These are phyloP conservation scores for Drosophila bipectinata DNA, from an alignment of 1,140 invertebrate genomes.

Conservation along the genomic window DNA sequence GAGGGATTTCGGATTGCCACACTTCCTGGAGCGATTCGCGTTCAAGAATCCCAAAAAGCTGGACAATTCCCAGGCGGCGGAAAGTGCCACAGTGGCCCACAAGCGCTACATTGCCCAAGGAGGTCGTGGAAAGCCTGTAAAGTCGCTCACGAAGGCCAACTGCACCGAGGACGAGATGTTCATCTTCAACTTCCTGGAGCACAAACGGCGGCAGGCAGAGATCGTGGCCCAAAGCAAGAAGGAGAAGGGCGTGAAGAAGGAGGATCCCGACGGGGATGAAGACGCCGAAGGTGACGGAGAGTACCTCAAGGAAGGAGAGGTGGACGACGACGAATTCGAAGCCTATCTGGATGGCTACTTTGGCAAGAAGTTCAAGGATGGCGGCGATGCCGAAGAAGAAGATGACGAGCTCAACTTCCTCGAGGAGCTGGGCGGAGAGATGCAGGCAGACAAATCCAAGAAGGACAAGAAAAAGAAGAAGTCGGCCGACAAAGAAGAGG, in stretches of 20 bases:
- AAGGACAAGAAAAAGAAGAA: slow-evolving; percentile 83
- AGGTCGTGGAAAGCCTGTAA: slow-evolving; percentile 69
- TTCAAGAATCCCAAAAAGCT: slow-evolving; percentile 97
- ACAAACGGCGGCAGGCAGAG: slow-evolving; percentile 76
- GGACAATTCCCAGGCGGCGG: slow-evolving; percentile 83
- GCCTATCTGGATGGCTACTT: slow-evolving; percentile 89
- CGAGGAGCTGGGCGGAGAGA: slow-evolving; percentile 69
- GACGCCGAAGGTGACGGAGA: slow-evolving; percentile 76
- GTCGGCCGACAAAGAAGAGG: slow-evolving; percentile 60
- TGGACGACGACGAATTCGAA: slow-evolving; percentile 94
- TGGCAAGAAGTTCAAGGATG: slow-evolving; percentile 83
- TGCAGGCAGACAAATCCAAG: slow-evolving; percentile 56
- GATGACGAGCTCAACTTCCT: slow-evolving; percentile 81
- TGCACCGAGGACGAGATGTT: slow-evolving; percentile 83
- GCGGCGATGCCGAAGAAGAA: slow-evolving; percentile 82
- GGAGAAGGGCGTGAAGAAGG: slow-evolving; percentile 44
- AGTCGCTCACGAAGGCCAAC: slow-evolving; percentile 64
- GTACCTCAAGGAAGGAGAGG: slow-evolving; percentile 89
- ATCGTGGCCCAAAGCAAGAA: slow-evolving; percentile 63
- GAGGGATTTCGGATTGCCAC: slow-evolving; percentile 94
- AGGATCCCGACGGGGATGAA: slow-evolving; percentile 60
- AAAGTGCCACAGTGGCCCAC: slow-evolving; percentile 49
- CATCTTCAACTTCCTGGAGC: slow-evolving; percentile 81
- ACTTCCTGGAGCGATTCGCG: slow-evolving; percentile 97
- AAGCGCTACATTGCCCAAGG: slow-evolving; percentile 71